A percentile compares a stretch with the other conserved stretches of the same genome.
phyloP scores from a whole-genome alignment of 2,797 vertebrate species.

The Epinephelus malabaricus region DNA sequence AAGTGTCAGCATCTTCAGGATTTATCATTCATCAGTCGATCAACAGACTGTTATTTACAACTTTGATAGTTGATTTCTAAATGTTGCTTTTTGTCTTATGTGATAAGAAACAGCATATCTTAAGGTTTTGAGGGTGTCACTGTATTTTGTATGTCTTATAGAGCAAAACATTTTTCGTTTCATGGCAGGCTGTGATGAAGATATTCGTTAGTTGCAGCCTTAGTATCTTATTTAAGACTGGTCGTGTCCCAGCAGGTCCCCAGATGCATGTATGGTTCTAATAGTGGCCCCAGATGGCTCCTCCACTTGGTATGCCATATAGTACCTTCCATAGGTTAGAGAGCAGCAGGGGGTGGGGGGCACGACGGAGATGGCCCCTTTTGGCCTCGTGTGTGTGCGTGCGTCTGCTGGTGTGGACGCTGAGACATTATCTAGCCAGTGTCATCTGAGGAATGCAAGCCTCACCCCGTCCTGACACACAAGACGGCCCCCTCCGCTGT shows the following conservation, averaged over 20 bases:
- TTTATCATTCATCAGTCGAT: neutral
- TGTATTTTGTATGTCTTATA: neutral
- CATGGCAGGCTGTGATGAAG: neutral
- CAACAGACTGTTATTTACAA: neutral
- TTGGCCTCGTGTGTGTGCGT: conserved; percentile 5
- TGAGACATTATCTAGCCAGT: conserved; percentile 65
- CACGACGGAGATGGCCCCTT: conserved; percentile 31
- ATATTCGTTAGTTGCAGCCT: neutral
- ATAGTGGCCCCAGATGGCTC: conserved; percentile 45
- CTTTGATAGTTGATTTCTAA: neutral
- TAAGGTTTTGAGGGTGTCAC: neutral
- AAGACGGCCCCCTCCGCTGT: conserved; percentile 60
- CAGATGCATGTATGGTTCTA: neutral
- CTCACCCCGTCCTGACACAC: conserved; percentile 67
- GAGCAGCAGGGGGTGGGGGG: conserved; percentile 22
- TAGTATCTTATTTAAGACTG: neutral
- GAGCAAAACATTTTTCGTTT: neutral
- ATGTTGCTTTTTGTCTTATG: neutral
- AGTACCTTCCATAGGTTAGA: conserved; percentile 47
- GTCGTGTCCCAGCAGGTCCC: neutral
- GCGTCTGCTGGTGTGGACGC: conserved; percentile 37
- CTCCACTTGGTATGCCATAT: conserved; percentile 26
- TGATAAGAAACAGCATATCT: neutral
- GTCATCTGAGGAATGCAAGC: conserved; percentile 78
- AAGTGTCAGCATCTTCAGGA: neutral